phyloP scores from a whole-genome alignment of 2,113 vertebrate species.

The Pteropus alecto region DNA sequence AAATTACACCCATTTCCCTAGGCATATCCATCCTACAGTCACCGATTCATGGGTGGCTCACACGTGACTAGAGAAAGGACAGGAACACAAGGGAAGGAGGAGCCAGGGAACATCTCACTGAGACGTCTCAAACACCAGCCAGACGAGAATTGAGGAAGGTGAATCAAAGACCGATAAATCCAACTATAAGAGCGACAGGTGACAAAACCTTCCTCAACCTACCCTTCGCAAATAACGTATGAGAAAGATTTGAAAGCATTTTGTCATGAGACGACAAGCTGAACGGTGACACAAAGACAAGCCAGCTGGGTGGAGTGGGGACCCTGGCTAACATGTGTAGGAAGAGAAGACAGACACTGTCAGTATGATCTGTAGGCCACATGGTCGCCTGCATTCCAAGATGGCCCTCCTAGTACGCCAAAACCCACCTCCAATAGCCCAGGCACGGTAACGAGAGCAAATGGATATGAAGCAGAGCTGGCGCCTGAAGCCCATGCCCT shows the following conservation, averaged over 20 bases:
- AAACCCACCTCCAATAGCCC: background rate
- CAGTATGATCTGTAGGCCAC: too few species aligned
- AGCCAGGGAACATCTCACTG: background rate
- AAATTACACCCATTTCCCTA: background rate
- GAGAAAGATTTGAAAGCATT: background rate
- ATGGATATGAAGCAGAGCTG: background rate
- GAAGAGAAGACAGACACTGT: background rate
- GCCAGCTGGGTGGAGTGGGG: background rate
- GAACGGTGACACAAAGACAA: background rate
- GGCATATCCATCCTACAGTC: background rate
- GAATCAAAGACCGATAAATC: background rate
- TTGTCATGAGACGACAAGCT: background rate
- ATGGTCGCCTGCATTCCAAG: background rate
- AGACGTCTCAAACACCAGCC: background rate
- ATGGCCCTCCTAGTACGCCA: background rate
- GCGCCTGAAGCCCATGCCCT: background rate
- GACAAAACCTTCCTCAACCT: too few species aligned
- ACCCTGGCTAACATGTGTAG: too few species aligned
- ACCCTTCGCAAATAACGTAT: background rate
- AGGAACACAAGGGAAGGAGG: too few species aligned
- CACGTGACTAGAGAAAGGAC: background rate
- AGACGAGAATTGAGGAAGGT: background rate
- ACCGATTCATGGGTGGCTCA: background rate
- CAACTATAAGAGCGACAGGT: background rate
- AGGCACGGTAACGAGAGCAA: background rate